Conservation (phyloP, 2,797 vertebrate genomes). For the Hippopotamyrus pictus region DNA sequence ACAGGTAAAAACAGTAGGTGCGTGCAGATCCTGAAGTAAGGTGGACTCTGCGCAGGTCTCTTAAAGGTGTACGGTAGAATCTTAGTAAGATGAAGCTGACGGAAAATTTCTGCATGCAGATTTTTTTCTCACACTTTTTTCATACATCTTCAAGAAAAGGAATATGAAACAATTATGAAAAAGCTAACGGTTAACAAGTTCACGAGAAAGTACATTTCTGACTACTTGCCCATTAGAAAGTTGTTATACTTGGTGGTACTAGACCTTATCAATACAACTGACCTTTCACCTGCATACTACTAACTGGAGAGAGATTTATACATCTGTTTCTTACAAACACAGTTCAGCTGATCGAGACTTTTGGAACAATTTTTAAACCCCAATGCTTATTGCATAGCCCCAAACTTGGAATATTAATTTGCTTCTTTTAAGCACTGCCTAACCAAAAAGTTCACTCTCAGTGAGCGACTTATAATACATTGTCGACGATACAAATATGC, state of each 20-base stretch:
- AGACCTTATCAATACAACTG: background rate
- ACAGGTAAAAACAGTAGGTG: constrained; percentile 2
- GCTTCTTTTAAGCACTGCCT: background rate
- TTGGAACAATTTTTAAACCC: background rate
- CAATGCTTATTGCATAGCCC: background rate
- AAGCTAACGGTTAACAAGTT: background rate
- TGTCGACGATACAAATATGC: background rate
- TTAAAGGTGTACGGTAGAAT: constrained; percentile 33
- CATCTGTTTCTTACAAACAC: background rate
- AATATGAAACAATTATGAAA: background rate
- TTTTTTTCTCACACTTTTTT: background rate
- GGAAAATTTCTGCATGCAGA: constrained; percentile 63
- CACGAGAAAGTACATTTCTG: background rate
- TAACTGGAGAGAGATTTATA: background rate
- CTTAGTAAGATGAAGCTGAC: constrained; percentile 37
- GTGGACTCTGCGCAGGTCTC: background rate
- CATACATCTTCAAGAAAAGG: constrained; percentile 30
- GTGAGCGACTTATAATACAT: background rate
- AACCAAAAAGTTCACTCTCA: background rate
- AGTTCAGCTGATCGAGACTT: background rate
- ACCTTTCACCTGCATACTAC: background rate
- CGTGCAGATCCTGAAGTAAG: background rate
- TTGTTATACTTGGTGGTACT: background rate
- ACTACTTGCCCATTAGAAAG: background rate
- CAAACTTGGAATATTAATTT: background rate